Conservation (phyloP, 2,113 vertebrate genomes). For the Pardalotus punctatus region DNA sequence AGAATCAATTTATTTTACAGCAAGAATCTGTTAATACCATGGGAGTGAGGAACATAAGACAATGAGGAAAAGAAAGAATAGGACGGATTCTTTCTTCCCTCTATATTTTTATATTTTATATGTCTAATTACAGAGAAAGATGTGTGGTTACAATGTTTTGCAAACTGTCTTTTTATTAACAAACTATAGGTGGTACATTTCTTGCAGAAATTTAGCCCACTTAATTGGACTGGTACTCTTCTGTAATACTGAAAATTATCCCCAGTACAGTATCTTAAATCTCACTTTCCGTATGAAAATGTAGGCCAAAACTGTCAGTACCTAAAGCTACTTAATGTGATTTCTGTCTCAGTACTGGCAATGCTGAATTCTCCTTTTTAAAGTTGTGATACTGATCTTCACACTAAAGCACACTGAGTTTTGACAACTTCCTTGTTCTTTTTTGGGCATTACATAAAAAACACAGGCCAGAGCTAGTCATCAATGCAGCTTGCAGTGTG, state of each 20-base stretch:
- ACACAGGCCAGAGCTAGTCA: not conserved
- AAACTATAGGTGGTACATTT: not conserved
- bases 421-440: not conserved
- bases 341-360: not conserved
- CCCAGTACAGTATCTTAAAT: not conserved
- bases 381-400: not conserved
- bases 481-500: not conserved
- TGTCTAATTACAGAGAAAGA: not conserved
- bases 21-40: slow-evolving; percentile 67
- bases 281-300: not conserved
- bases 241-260: not conserved
- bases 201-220: not conserved
- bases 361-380: not conserved
- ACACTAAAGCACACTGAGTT: not conserved
- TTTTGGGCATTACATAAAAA: not conserved
- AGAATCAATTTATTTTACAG: slow-evolving; percentile 77
- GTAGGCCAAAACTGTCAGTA: not conserved
- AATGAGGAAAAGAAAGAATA: slow-evolving; percentile 3
- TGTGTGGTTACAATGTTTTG: not conserved
- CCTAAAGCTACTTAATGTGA: not conserved
- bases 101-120: not conserved
- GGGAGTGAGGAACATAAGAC: slow-evolving; percentile 12
- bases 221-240: not conserved
- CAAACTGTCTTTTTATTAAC: not conserved
- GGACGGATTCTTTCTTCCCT: not conserved